Base-by-base conservation (phyloP, 2,797 vertebrate genomes). In the Leptoclinus maculatus region DNA sequence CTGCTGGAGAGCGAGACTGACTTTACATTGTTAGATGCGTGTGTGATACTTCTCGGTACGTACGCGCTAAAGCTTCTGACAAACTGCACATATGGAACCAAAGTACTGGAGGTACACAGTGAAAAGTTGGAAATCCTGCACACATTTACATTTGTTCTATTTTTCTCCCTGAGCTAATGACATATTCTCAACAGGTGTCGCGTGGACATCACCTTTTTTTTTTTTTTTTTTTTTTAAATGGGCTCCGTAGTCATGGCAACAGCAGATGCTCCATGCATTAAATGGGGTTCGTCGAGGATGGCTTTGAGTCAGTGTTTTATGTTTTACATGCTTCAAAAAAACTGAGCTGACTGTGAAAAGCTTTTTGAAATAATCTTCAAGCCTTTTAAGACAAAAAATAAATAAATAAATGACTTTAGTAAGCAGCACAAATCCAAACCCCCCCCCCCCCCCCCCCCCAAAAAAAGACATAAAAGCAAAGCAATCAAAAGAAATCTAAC, bases 211-310 rank as follows among this genome's bases (percentile, higher is more conserved):
- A 16, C 73, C 17, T 74, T 71, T 54, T 84, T 17, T 4, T 90
- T 81, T 87, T 68, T 54, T 78, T 71, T 54, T 84, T 17, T 4
- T 90, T 81, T 87, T 68, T 54, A 77, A 89, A 86, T 89, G 85
- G 62, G 65, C 60, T 74, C 53, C 19, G 87, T 90, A 82, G 89
- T 91, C 92, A 93, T 92, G 91, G 92, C 89, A 87, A 93, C 89
- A 69, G 78, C 39, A 19, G 56, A 9, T 83, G 80, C 77, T 81
- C 82, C 76, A 60, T 81, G 71, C 79, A 81, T 72, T 76, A 53
- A 67, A 82, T 58, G 23, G 9, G 60, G 25, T 34, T 76, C 71
- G 23, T 63, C 78, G 62, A 34, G 53, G 38, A 57, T 43, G 17
- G 27, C 45, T 66, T 38, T 23, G 60, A 78, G 64, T 60, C 74